A percentile compares a stretch with the other conserved stretches of the same genome.
Evolutionary conservation across 2,797 vertebrate species (phyloP).

Genomic region (Passerculus sandwichensis): DNA sequence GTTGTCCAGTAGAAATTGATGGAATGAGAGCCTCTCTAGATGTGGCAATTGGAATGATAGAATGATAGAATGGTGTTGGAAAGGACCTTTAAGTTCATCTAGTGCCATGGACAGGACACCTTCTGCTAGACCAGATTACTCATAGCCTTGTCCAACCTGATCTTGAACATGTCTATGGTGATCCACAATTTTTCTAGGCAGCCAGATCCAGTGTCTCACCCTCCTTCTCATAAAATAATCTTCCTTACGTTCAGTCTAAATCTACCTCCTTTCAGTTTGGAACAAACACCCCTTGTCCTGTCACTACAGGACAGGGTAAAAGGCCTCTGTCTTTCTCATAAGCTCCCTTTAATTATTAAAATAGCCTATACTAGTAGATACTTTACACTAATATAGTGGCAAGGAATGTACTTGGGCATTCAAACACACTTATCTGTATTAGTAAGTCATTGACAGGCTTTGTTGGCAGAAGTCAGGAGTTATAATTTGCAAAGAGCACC

Average conservation of each 20-base stretch:
- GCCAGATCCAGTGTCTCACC: not conserved
- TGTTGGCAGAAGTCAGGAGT: not conserved
- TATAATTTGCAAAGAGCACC: not conserved
- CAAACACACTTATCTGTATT: not conserved
- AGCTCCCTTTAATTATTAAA: not conserved
- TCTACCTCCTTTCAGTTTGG: not conserved
- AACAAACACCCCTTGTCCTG: not conserved
- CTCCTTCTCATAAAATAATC: not conserved
- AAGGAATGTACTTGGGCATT: not conserved
- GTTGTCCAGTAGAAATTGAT: not conserved
- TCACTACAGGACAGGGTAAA: not conserved
- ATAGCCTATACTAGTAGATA: not conserved
- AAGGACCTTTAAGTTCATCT: not conserved
- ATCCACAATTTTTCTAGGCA: not conserved
- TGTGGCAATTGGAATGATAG: not conserved
- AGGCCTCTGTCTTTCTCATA: not conserved
- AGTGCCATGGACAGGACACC: not conserved
- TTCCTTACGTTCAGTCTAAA: not conserved
- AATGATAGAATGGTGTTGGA: not conserved
- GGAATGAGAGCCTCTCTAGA: not conserved
- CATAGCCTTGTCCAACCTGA: not conserved
- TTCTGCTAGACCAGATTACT: not conserved
- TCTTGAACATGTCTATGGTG: not conserved
- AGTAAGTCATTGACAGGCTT: not conserved
- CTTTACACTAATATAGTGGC: not conserved